These are phyloP conservation scores for Macroglossus sobrinus DNA, from an alignment of 2,113 vertebrate species.

Conservation along the genomic window DNA sequence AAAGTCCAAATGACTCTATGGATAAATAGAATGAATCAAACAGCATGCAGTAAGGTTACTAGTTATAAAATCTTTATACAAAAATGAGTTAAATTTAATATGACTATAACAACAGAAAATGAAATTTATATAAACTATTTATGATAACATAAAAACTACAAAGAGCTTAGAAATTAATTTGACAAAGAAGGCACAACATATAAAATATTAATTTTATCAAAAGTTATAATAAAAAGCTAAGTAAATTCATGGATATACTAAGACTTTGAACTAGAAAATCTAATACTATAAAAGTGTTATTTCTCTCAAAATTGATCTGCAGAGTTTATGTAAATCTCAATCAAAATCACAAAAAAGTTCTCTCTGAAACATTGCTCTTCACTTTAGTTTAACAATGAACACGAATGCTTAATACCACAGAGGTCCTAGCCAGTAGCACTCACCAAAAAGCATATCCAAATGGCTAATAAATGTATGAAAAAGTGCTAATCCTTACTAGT, in stretches of 20 bases:
- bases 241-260: neutral
- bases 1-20: neutral
- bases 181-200: neutral
- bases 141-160: neutral
- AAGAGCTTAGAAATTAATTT: neutral
- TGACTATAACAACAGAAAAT: neutral
- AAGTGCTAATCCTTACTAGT: neutral
- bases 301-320: neutral
- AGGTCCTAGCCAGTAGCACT: neutral
- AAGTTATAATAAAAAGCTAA: neutral
- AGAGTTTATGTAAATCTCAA: neutral
- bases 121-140: neutral
- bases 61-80: neutral
- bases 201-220: neutral
- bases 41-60: neutral
- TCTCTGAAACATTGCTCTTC: neutral
- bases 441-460: neutral
- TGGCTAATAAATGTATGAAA: neutral
- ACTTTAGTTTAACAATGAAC: neutral
- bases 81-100: slow-evolving; percentile 31
- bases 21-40: neutral
- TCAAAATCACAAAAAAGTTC: neutral
- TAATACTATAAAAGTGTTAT: neutral
- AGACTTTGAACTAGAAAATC: neutral
- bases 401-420: neutral